Evolutionary conservation across 2,888 invertebrate species (phyloP).

Genomic region (Diarsia mendica): DNA sequence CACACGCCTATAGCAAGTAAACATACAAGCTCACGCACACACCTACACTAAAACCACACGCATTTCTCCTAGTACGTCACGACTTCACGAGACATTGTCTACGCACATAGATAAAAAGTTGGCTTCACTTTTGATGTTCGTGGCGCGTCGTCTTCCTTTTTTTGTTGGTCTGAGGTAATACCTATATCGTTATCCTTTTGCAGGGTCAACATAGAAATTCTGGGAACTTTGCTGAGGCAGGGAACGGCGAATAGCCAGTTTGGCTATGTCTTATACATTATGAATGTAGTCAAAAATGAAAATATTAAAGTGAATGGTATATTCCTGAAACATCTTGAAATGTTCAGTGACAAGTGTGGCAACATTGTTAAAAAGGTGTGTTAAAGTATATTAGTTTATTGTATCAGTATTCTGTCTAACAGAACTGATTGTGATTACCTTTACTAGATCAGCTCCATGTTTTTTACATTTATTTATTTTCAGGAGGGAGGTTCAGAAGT

Average conservation of each 20-base stretch:
- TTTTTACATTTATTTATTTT: constrained; percentile 36
- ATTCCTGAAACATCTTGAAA: constrained; percentile 91
- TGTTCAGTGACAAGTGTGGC: constrained; percentile 90
- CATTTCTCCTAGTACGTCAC: too few relatives aligned
- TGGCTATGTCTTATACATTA: constrained; percentile 92
- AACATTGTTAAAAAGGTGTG: constrained; percentile 85
- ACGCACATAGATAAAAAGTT: too few relatives aligned
- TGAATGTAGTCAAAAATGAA: constrained; percentile 91
- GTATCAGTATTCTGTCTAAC: neutral
- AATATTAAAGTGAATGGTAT: constrained; percentile 91
- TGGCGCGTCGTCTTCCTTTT: too few relatives aligned
- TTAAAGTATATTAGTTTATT: constrained; percentile 40
- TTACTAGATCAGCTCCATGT: neutral
- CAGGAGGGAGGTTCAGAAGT: constrained; percentile 82
- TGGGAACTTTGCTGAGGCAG: constrained; percentile 93
- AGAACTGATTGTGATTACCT: neutral
- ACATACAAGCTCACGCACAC: too few relatives aligned
- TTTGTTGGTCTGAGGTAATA: too few relatives aligned
- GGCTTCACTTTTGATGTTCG: too few relatives aligned
- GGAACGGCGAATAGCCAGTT: constrained; percentile 91
- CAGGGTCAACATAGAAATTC: constrained; percentile 93
- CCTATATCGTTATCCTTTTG: constrained; percentile 69
- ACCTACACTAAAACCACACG: too few relatives aligned
- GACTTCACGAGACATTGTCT: too few relatives aligned
- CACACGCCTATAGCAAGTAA: too few relatives aligned